Evolutionary conservation across 2,113 vertebrate species (phyloP).

Genomic region (Trematomus loennbergii): DNA sequence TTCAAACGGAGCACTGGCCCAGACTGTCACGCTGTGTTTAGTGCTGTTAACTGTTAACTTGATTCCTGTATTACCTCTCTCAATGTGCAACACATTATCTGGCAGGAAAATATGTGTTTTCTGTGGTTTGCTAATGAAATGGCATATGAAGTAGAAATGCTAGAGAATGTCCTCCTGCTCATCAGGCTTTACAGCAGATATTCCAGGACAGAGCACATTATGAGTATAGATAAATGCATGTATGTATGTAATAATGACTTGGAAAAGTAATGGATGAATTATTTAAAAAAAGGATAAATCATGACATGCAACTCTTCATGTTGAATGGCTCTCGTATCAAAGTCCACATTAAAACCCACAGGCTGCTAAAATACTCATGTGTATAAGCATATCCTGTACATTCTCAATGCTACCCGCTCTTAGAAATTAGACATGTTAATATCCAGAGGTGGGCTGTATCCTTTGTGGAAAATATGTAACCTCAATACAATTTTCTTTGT

Average conservation of each 20-base stretch:
- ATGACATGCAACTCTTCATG: not conserved
- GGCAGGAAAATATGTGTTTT: not conserved
- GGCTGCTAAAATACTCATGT: not conserved
- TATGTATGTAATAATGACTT: not conserved
- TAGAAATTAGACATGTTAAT: not conserved
- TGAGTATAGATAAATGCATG: not conserved
- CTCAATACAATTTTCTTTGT: no score
- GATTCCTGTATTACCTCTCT: constrained; percentile 10
- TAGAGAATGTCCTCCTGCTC: not conserved
- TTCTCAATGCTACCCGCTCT: not conserved
- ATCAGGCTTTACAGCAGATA: not conserved
- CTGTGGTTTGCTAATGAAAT: constrained; percentile 26
- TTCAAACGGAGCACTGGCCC: constrained; percentile 21
- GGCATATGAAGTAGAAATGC: constrained; percentile 13
- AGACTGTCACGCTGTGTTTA: constrained; percentile 45
- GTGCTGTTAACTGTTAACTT: constrained; percentile 36
- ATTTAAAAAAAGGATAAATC: not conserved
- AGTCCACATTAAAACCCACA: not conserved
- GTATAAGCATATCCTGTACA: not conserved
- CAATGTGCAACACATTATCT: constrained; percentile 41
- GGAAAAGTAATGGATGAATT: not conserved
- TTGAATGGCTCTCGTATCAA: not conserved
- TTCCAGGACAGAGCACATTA: not conserved
- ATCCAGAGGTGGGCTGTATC: not conserved
- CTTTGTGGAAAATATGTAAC: not conserved